Percentiles rank a stretch among this genome's conserved stretches.
phyloP scores from a whole-genome alignment of 2,113 vertebrate species.

The Carollia perspicillata region DNA sequence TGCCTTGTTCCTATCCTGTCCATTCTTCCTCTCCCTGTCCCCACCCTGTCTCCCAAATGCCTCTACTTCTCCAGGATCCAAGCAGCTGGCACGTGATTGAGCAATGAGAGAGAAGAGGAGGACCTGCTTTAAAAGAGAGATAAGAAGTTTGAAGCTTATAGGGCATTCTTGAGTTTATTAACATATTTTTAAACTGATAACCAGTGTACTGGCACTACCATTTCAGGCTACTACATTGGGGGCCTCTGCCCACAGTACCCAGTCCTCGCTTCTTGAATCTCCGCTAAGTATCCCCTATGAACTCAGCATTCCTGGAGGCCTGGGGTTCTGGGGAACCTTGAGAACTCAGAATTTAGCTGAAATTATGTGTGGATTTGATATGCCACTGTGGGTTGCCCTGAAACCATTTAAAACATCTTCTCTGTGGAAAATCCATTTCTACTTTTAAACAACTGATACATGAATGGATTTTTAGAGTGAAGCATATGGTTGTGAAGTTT shows the following conservation, averaged over 20 bases:
- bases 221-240: neutral
- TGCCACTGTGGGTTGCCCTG: neutral
- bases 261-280: neutral
- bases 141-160: neutral
- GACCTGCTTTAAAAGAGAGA: neutral
- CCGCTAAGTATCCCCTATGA: neutral
- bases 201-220: neutral
- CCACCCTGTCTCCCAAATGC: neutral
- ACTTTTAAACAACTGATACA: neutral
- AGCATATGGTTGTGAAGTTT: neutral
- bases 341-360: neutral
- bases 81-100: neutral
- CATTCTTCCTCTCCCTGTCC: too few relatives aligned
- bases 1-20: neutral
- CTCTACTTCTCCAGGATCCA: neutral
- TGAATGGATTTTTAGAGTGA: neutral
- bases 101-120: neutral
- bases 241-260: neutral
- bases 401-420: neutral
- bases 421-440: neutral
- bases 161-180: neutral
- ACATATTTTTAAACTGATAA: neutral
- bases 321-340: neutral
- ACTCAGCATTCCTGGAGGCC: neutral
- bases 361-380: neutral